These are phyloP conservation scores for Ferdinandea cuprea DNA, from an alignment of 2,888 invertebrate species.

Conservation along the genomic window DNA sequence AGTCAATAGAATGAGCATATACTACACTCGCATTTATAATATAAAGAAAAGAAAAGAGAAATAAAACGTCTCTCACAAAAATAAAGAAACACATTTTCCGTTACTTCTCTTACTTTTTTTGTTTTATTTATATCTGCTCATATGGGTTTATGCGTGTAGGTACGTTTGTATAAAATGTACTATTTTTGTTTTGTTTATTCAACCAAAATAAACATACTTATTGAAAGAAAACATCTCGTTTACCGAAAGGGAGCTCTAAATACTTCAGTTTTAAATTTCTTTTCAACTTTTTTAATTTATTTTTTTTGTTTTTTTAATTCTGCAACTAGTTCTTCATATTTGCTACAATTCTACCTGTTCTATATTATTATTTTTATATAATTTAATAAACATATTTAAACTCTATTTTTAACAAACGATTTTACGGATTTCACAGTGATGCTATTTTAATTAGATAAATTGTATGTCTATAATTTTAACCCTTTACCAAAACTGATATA, in stretches of 20 bases:
- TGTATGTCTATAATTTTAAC: conserved; percentile 25
- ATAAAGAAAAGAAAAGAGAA: conserved; percentile 1
- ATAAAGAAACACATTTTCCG: conserved; percentile 24
- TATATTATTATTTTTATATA: conserved; percentile 41
- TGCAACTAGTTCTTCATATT: conserved; percentile 58
- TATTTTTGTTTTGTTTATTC: conserved; percentile 11
- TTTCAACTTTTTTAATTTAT: conserved; percentile 27
- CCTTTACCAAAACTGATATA: neutral
- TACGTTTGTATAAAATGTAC: neutral
- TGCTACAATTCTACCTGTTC: conserved; percentile 69
- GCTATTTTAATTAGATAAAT: conserved; percentile 9
- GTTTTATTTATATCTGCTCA: conserved; percentile 14
- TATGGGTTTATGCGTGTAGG: neutral
- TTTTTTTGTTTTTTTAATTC: conserved; percentile 15
- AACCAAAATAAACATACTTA: conserved; percentile 4
- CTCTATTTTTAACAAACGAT: neutral
- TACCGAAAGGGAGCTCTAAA: conserved; percentile 65
- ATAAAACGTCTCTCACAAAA: conserved; percentile 45
- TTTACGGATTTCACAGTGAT: conserved; percentile 9
- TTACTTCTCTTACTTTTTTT: conserved; percentile 11
- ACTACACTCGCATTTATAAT: neutral
- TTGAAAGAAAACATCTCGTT: conserved; percentile 6
- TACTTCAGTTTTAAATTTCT: conserved; percentile 23
- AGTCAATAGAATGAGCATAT: conserved; percentile 2
- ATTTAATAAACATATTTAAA: conserved; percentile 7